Evolutionary conservation across 2,888 invertebrate species (phyloP), one percentile per base, ranked within the genome.

Genomic region (Criorhina ranunculi): DNA sequence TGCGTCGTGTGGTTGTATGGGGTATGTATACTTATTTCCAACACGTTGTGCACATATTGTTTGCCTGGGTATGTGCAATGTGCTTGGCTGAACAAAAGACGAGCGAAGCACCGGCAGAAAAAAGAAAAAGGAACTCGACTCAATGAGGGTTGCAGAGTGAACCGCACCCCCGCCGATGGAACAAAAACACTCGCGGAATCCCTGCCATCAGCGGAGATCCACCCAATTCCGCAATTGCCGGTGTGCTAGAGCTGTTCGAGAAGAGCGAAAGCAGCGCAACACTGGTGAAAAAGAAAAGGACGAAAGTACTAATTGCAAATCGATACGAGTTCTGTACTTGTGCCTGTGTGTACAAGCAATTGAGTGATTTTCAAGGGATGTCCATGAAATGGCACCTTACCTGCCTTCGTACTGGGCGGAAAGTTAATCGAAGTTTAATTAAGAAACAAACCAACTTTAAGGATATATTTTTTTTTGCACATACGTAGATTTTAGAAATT

Each of bases 211-310:
- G 53, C 79, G 31, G 57, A 78, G 79, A 80, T 85, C 85, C 85
- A 85, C 85, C 85, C 85, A 85, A 85, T 85, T 85, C 85, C 79
- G 80, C 85, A 80, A 76, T 75, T 79, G 69, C 79, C 51, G 53
- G 40, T 59, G 40, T 46, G 46, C 44, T 53, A 31, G 31, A n/a
- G 31, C 42, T 42, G 49, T 31, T 35, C 35, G 59, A 49, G 24
- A 17, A 40, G 53, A 51, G 17, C 17, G 51, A 51, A 49, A 44
- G 33, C 33, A 9, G 24, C 24, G 24, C 24, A 24, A 4, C 35
- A 42, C 29, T 40, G 69, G 12, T 67, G 42, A 17, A 69, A 35
- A 7, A 79, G 67, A 78, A 78, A 78, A 73, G 83, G 83, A 79
- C 73, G 62, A 79, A 55, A 33, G 69, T 85, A 80, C 59, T 73